These are phyloP conservation scores for Mobula birostris DNA, from an alignment of 2,113 vertebrate species.

Conservation along the genomic window DNA sequence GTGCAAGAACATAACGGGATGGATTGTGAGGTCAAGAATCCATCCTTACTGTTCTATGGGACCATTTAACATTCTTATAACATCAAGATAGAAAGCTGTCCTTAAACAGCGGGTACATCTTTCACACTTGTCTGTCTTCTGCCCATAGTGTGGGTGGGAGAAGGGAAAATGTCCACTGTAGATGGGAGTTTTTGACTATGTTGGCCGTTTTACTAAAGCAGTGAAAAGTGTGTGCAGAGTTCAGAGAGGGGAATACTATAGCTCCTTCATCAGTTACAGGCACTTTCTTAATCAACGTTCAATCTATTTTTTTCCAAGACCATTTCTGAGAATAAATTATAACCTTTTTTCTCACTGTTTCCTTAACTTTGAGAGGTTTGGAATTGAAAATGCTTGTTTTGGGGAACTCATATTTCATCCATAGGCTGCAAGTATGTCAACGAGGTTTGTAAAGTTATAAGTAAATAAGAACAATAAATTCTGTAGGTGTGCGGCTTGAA, in stretches of 20 bases:
- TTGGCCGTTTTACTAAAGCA: neutral
- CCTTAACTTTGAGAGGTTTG: neutral
- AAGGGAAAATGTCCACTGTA: no score
- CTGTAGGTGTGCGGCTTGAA: neutral
- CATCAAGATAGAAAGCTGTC: no score
- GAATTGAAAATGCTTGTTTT: neutral
- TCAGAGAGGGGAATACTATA: neutral
- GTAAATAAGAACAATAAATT: constrained; percentile 34
- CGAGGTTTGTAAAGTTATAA: constrained; percentile 14
- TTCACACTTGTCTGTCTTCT: no score
- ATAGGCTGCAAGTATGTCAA: neutral
- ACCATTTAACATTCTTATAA: no score
- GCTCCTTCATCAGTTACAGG: neutral
- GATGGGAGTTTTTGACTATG: neutral
- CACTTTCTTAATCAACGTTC: neutral
- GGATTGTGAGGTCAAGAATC: no score
- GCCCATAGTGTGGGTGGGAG: no score
- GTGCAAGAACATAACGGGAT: no score
- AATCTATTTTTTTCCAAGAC: neutral
- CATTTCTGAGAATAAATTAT: neutral
- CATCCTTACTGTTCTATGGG: no score
- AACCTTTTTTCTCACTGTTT: neutral
- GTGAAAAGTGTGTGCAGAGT: no score
- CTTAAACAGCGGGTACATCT: no score
- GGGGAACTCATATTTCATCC: neutral